phyloP scores from a whole-genome alignment of 2,888 invertebrate genomes.

The Eurytoma adleriae region DNA sequence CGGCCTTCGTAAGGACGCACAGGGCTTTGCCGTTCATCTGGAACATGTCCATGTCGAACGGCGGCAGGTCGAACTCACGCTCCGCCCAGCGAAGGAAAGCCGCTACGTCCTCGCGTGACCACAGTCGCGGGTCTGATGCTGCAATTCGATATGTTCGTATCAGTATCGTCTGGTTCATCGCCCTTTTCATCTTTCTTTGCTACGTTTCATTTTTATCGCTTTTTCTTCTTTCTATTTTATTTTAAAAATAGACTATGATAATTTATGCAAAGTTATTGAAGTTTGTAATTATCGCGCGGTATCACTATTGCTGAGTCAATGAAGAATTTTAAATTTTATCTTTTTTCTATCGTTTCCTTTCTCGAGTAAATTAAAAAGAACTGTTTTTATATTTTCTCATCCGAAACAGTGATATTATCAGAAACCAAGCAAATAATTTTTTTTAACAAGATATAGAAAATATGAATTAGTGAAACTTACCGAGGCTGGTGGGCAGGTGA shows the following conservation, averaged over 20 bases:
- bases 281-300: not conserved
- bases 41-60: conserved; percentile 94
- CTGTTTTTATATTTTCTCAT: too few species aligned
- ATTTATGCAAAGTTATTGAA: too few species aligned
- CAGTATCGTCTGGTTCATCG: too few species aligned
- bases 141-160: conserved; percentile 51
- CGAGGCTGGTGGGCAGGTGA: conserved; percentile 87
- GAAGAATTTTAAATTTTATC: too few species aligned
- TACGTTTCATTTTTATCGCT: not conserved
- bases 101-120: conserved; percentile 93
- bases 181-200: too few species aligned
- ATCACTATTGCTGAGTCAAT: too few species aligned
- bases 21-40: conserved; percentile 98
- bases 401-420: too few species aligned
- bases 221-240: not conserved
- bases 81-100: conserved; percentile 94
- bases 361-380: too few species aligned
- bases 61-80: conserved; percentile 92
- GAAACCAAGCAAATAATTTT: too few species aligned
- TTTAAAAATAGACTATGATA: not conserved
- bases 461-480: conserved; percentile 69
- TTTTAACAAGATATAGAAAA: too few species aligned
- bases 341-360: too few species aligned
- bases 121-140: conserved; percentile 91
- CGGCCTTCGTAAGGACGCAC: conserved; percentile 91